phyloP scores from a whole-genome alignment of 2,888 invertebrate genomes.

The Ochropacha duplaris region DNA sequence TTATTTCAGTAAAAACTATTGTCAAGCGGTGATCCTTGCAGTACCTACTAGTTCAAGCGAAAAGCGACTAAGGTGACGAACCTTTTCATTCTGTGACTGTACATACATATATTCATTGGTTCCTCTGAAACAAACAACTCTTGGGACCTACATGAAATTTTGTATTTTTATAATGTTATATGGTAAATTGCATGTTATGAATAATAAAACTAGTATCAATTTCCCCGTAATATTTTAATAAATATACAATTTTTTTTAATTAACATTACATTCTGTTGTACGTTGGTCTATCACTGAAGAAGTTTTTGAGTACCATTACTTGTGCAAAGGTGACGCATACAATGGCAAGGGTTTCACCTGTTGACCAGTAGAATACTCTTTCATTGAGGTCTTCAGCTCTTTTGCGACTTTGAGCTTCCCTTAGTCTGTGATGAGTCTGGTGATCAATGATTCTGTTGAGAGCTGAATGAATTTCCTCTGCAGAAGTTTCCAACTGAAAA shows the following conservation, averaged over 20 bases:
- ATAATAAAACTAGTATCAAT: slow-evolving; percentile 20
- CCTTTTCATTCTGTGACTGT: too few species aligned
- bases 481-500: slow-evolving; percentile 95
- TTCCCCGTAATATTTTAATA: slow-evolving; percentile 60
- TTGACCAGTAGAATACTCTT: slow-evolving; percentile 96
- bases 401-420: slow-evolving; percentile 97
- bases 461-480: slow-evolving; percentile 94
- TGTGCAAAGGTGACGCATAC: slow-evolving; percentile 94
- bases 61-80: too few species aligned
- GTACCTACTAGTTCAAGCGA: too few species aligned
- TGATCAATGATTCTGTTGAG: slow-evolving; percentile 95
- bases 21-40: too few species aligned
- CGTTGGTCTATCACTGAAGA: slow-evolving; percentile 86
- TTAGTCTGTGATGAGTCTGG: slow-evolving; percentile 97
- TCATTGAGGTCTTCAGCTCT: slow-evolving; percentile 98
- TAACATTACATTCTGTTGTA: slow-evolving; percentile 72
- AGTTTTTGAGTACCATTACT: slow-evolving; percentile 95
- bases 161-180: too few species aligned
- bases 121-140: too few species aligned
- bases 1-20: too few species aligned
- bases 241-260: slow-evolving; percentile 58
- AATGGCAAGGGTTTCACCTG: slow-evolving; percentile 93
- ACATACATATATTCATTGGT: too few species aligned
- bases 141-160: too few species aligned
- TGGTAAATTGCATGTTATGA: slow-evolving; percentile 17